phyloP scores from a whole-genome alignment of 2,113 vertebrate genomes.

The Lonchura striata region DNA sequence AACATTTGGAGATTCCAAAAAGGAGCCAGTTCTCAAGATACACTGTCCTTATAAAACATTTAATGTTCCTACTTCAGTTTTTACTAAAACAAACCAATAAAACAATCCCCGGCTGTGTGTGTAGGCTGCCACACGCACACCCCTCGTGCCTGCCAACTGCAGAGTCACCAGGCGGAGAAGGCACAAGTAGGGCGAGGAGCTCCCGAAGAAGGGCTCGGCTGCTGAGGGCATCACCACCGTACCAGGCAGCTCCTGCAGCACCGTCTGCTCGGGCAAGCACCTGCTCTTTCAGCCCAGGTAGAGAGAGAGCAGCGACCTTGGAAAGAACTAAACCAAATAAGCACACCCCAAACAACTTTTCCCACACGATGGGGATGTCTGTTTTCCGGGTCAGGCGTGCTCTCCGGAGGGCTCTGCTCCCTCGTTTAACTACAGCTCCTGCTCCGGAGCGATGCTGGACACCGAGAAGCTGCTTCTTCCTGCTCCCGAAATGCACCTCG shows the following conservation, averaged over 20 bases:
- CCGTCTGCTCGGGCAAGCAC: background rate
- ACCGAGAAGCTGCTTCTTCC: background rate
- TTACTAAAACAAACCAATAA: slow-evolving; percentile 26
- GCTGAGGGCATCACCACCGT: background rate
- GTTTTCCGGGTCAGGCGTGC: fast-evolving
- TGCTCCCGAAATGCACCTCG: background rate
- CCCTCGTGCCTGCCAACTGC: background rate
- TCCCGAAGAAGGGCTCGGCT: background rate
- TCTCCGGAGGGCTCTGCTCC: background rate
- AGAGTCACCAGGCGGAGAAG: background rate
- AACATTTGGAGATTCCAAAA: background rate
- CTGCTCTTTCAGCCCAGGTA: background rate
- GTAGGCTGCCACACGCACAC: background rate
- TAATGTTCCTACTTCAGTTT: background rate
- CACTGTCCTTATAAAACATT: background rate
- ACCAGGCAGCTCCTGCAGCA: background rate
- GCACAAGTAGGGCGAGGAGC: background rate
- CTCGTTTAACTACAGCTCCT: background rate
- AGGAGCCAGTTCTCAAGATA: background rate
- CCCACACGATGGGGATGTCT: background rate
- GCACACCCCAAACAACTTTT: background rate
- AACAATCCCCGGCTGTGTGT: background rate
- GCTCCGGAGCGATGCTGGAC: background rate
- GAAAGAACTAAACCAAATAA: background rate
- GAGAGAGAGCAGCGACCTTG: background rate